phyloP scores from a whole-genome alignment of 2,113 vertebrate species.

The Laticauda colubrina region DNA sequence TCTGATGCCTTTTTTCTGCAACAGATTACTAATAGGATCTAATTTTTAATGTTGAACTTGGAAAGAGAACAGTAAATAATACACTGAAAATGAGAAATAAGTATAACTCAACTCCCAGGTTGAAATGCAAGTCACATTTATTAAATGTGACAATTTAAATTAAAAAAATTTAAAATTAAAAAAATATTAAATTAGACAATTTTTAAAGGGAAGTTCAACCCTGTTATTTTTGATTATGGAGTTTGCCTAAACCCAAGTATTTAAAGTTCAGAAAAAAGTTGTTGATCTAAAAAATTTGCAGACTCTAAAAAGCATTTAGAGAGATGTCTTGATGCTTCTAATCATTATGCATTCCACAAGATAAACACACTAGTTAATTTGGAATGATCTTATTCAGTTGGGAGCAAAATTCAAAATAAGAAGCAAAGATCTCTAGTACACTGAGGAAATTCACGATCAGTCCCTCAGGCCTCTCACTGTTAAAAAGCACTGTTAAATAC shows the following conservation, averaged over 20 bases:
- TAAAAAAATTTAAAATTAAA: too few relatives aligned
- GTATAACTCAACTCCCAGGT: slow-evolving; percentile 3
- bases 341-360: background rate
- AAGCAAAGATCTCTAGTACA: background rate
- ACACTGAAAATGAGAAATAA: slow-evolving; percentile 22
- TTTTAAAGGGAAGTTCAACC: slow-evolving; percentile 22
- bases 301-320: background rate
- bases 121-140: slow-evolving; percentile 14
- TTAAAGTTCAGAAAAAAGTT: background rate
- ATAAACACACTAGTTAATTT: background rate
- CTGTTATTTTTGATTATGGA: background rate
- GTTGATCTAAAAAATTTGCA: background rate
- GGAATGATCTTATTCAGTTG: background rate
- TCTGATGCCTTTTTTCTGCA: background rate
- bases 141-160: too few relatives aligned
- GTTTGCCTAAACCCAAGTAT: background rate
- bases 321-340: background rate
- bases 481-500: background rate
- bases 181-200: too few relatives aligned
- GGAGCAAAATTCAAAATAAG: background rate
- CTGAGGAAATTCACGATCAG: background rate
- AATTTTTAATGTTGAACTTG: background rate
- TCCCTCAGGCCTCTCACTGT: background rate
- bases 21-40: background rate
- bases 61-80: slow-evolving; percentile 27